Evolutionary conservation across 2,888 invertebrate species (phyloP).

Genomic region (Tipula unca): DNA sequence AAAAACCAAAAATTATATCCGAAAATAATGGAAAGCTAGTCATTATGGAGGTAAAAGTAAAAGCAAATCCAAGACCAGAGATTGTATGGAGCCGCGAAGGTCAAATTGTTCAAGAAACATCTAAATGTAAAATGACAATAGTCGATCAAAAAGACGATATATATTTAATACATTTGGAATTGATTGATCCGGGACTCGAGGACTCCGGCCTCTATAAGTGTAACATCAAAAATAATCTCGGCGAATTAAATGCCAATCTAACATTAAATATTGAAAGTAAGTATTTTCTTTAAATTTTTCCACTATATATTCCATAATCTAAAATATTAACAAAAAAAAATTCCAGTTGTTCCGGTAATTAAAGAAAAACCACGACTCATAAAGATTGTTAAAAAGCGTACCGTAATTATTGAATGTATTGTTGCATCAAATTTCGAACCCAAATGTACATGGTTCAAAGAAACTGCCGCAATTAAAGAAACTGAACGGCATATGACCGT

Average conservation of each 20-base stretch:
- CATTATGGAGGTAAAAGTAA: conserved; percentile 79
- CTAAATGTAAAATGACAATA: conserved; percentile 69
- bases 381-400: conserved; percentile 84
- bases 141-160: conserved; percentile 68
- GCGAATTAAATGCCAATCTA: conserved; percentile 94
- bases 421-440: conserved; percentile 91
- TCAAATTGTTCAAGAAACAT: conserved; percentile 67
- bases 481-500: conserved; percentile 41
- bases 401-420: conserved; percentile 87
- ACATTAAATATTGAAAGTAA: conserved; percentile 97
- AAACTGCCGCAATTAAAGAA: conserved; percentile 66
- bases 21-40: conserved; percentile 76
- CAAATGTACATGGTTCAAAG: conserved; percentile 89
- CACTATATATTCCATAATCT: too few species aligned
- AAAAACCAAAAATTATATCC: conserved; percentile 80
- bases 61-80: conserved; percentile 71
- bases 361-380: conserved; percentile 88
- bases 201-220: conserved; percentile 98
- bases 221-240: conserved; percentile 91
- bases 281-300: conserved; percentile 32
- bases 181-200: conserved; percentile 83
- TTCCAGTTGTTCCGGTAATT: conserved; percentile 79
- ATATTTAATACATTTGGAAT: conserved; percentile 78
- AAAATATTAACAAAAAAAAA: too few species aligned
- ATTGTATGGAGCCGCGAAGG: conserved; percentile 79